Percentiles rank a stretch among this genome's conserved stretches.
phyloP scores from a whole-genome alignment of 2,797 vertebrate genomes.

The Halcyon leucocephala region DNA sequence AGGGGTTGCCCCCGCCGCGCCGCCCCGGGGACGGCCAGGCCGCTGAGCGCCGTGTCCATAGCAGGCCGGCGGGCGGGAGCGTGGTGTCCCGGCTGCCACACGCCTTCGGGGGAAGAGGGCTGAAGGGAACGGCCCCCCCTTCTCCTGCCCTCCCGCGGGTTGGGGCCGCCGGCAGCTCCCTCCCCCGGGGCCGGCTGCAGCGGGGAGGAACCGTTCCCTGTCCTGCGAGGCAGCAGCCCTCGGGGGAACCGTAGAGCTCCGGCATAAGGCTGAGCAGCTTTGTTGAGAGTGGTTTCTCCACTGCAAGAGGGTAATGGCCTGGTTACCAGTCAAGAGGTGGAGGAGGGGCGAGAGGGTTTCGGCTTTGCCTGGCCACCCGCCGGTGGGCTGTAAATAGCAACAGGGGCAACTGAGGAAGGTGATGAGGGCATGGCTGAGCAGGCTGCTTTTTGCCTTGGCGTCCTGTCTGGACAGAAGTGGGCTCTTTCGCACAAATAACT shows the following conservation, averaged over 20 bases:
- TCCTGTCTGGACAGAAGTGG: not conserved
- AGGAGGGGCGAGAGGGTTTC: not conserved
- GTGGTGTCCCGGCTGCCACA: not conserved
- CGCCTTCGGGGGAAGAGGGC: not conserved
- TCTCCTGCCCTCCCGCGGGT: too few species aligned
- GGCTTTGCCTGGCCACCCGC: not conserved
- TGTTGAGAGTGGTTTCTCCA: not conserved
- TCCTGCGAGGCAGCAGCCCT: not conserved
- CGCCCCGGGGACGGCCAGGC: not conserved
- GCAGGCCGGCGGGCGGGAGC: not conserved
- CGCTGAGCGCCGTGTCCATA: not conserved
- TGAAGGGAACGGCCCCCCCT: not conserved
- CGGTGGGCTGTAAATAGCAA: not conserved
- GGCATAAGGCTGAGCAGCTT: not conserved
- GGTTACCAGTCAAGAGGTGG: not conserved
- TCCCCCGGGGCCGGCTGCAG: not conserved
- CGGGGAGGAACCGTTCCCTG: not conserved
- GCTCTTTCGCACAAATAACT: not conserved
- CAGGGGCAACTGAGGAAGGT: not conserved
- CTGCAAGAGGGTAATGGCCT: not conserved
- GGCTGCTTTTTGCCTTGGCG: not conserved
- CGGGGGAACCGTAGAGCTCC: not conserved
- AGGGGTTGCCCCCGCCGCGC: not conserved
- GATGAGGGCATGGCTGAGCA: not conserved
- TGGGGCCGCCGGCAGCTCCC: not conserved